Evolutionary conservation across 2,888 invertebrate genomes (phyloP).

Genomic region (Chalcis sispes): DNA sequence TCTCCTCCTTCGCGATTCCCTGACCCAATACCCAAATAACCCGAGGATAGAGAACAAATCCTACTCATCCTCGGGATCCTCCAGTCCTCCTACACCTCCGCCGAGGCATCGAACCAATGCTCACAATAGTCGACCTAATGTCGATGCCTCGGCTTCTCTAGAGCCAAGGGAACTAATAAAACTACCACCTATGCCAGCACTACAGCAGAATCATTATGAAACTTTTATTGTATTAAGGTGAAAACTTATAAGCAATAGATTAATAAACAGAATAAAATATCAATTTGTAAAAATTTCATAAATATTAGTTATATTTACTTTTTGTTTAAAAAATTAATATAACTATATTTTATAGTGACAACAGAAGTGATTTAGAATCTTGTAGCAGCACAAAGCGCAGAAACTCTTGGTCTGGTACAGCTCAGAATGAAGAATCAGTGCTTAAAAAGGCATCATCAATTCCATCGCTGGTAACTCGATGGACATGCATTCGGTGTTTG

Average conservation of each 20-base stretch:
- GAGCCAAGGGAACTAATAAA: slow-evolving; percentile 35
- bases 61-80: slow-evolving; percentile 66
- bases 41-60: slow-evolving; percentile 64
- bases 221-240: slow-evolving; percentile 54
- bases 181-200: slow-evolving; percentile 38
- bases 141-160: slow-evolving; percentile 31
- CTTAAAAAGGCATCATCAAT: slow-evolving; percentile 69
- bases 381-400: slow-evolving; percentile 62
- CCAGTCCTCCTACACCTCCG: slow-evolving; percentile 70
- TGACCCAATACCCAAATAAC: slow-evolving; percentile 47
- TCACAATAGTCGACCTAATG: slow-evolving; percentile 25
- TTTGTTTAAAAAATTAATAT: no score
- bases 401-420: slow-evolving; percentile 70
- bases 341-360: slow-evolving; percentile 55
- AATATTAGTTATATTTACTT: no score
- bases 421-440: slow-evolving; percentile 56
- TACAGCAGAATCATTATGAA: slow-evolving; percentile 52
- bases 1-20: slow-evolving; percentile 52
- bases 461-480: slow-evolving; percentile 74
- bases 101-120: slow-evolving; percentile 61
- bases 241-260: not conserved
- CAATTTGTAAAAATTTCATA: no score
- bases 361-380: slow-evolving; percentile 60
- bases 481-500: slow-evolving; percentile 86
- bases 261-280: slow-evolving; percentile 1